These are phyloP conservation scores for Takifugu flavidus DNA, from an alignment of 2,113 vertebrate species.

Conservation along the genomic window DNA sequence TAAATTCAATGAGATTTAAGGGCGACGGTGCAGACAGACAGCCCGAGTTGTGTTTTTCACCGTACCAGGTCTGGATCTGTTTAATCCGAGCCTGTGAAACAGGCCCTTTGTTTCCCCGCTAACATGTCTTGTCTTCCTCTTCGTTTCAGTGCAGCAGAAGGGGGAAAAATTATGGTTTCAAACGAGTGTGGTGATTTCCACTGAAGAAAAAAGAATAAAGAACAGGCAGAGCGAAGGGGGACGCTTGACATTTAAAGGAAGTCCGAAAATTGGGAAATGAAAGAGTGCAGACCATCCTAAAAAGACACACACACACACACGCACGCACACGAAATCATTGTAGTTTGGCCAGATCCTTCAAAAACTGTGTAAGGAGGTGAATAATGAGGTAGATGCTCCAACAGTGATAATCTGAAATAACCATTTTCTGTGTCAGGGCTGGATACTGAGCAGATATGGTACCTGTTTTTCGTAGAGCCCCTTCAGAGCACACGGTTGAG, in stretches of 20 bases:
- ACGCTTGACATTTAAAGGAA: conserved; percentile 31
- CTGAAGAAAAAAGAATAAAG: conserved; percentile 10
- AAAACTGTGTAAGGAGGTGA: too few species aligned
- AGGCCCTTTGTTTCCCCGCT: conserved; percentile 38
- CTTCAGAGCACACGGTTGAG: conserved; percentile 20
- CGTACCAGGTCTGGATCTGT: conserved; percentile 61
- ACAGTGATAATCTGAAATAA: conserved; percentile 22
- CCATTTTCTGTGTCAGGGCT: conserved; percentile 8
- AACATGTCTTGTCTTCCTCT: conserved; percentile 18
- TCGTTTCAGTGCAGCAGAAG: background rate
- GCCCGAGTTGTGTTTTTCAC: conserved; percentile 48
- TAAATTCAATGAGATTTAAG: conserved; percentile 50
- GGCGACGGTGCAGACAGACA: conserved; percentile 48
- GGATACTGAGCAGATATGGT: conserved; percentile 13
- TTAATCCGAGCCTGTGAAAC: conserved; percentile 60
- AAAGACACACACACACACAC: background rate
- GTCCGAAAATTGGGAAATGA: conserved; percentile 20
- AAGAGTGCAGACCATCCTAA: conserved; percentile 5
- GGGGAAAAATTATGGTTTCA: conserved; percentile 6
- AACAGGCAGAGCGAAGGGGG: conserved; percentile 12
- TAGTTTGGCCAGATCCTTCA: too few species aligned
- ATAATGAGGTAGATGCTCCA: background rate
- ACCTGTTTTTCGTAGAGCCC: conserved; percentile 21
- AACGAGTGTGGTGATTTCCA: conserved; percentile 18
- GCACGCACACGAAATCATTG: conserved; percentile 27